A percentile compares a stretch with the other conserved stretches of the same genome.
phyloP scores from a whole-genome alignment of 2,888 invertebrate species.

The Caenorhabditis japonica region DNA sequence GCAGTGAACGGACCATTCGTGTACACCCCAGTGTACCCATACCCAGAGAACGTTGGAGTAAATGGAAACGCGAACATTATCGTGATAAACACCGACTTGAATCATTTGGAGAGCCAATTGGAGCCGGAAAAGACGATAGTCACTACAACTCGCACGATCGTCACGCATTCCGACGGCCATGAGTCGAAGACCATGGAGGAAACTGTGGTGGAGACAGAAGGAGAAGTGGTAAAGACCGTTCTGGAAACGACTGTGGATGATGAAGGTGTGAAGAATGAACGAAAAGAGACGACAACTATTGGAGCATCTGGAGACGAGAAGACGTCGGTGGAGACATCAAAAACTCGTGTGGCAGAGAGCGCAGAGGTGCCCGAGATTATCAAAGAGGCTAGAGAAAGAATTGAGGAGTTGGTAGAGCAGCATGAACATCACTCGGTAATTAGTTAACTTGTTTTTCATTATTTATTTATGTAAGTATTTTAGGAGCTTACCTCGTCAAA shows the following conservation, averaged over 20 bases:
- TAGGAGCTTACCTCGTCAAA: slow-evolving; percentile 25
- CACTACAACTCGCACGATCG: slow-evolving; percentile 60
- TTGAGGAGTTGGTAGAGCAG: slow-evolving; percentile 52
- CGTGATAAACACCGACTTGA: slow-evolving; percentile 16
- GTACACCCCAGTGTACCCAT: slow-evolving; percentile 65
- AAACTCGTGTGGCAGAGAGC: slow-evolving; percentile 50
- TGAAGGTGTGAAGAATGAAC: slow-evolving; percentile 54
- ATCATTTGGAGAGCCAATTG: background rate
- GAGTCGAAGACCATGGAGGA: slow-evolving; percentile 62
- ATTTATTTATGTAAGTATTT: no score
- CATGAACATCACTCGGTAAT: background rate
- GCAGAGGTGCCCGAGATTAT: slow-evolving; percentile 55
- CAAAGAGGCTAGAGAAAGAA: slow-evolving; percentile 52
- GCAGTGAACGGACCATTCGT: slow-evolving; percentile 65
- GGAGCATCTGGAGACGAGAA: slow-evolving; percentile 54
- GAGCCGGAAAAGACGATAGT: slow-evolving; percentile 39
- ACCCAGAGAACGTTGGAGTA: slow-evolving; percentile 30
- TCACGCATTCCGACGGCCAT: slow-evolving; percentile 57
- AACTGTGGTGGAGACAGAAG: slow-evolving; percentile 58
- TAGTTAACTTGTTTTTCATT: background rate
- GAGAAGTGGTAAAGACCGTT: slow-evolving; percentile 54
- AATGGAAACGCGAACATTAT: slow-evolving; percentile 36
- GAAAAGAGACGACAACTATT: slow-evolving; percentile 54
- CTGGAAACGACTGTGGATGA: slow-evolving; percentile 56
- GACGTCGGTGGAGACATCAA: slow-evolving; percentile 39